Base-by-base conservation (phyloP, 2,797 vertebrate species). In the Eulemur albifrons region DNA sequence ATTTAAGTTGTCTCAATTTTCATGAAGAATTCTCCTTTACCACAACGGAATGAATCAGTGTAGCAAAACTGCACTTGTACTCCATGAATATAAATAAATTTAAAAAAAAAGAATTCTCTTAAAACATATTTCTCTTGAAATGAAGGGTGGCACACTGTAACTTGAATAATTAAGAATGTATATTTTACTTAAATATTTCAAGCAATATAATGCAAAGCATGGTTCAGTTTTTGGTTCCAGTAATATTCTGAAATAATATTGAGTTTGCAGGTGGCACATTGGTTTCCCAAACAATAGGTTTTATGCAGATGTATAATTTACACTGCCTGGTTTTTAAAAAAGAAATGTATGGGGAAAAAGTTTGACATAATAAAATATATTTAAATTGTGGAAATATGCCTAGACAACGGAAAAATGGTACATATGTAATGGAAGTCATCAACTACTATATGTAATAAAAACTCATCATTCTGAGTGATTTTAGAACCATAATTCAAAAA, bases 61-160 rank as follows among this genome's bases (percentile, higher is more conserved):
- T 67, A 35, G 32, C 63, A 67, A 67, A 67, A 67, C 32, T 67
- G 63, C 17, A 20, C 32, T 67, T 67, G 17, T n/a, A n/a, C 63
- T 32, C 63, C 32, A 67, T 35, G 32, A 67, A 67, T 67, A 67
- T 67, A 67, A 9, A 65, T n/a, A 67, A 35, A n/a, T 65, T 65
- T 20, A 4, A 35, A 18, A 59, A 59, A 59, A 61, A 73, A 83
- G 52, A 93, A 50, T 95, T 97, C 25, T 75, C 88, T 89, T 95
- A 84, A 93, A 87, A 72, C 59, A 95, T 54, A 92, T 40, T 93
- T 94, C 86, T 97, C 90, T 92, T 97, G 54, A 94, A 97, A 97
- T 80, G 95, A 97, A 92, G 54, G 93, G 32, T 81, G 82, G 70
- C 14, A 57, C 59, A 90, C 65, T 88, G 30, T 96, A 92, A 95